Evolutionary conservation across 2,113 vertebrate genomes (phyloP).

Genomic region (Campylomormyrus numenius): DNA sequence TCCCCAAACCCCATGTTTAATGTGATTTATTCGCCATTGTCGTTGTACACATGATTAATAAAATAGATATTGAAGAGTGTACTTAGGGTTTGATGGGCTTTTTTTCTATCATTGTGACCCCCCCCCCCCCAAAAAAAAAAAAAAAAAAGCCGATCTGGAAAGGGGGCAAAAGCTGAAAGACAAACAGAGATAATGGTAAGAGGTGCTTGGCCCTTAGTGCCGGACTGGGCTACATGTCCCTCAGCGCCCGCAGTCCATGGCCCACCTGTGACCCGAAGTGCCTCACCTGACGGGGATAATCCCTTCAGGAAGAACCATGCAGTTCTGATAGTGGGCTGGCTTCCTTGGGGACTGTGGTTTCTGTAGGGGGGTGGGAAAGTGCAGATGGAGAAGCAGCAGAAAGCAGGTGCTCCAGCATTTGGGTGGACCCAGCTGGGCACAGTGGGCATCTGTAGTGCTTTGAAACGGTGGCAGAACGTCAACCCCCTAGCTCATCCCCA

Average conservation of each 20-base stretch:
- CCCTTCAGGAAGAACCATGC: constrained; percentile 47
- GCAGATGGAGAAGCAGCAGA: constrained; percentile 43
- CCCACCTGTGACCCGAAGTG: constrained; percentile 52
- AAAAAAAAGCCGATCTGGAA: constrained; percentile 40
- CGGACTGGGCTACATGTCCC: constrained; percentile 41
- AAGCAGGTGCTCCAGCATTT: constrained; percentile 56
- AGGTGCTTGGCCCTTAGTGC: constrained; percentile 65
- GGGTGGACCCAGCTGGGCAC: constrained; percentile 42
- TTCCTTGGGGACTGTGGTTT: constrained; percentile 40
- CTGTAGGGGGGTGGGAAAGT: neutral
- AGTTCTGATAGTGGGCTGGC: constrained; percentile 45
- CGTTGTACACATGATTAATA: constrained; percentile 56
- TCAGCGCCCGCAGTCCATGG: constrained; percentile 50
- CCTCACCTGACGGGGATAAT: constrained; percentile 57
- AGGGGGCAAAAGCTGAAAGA: constrained; percentile 24
- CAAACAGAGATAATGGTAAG: neutral
- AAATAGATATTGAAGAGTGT: constrained; percentile 60
- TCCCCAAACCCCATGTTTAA: constrained; percentile 53
- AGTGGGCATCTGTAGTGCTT: constrained; percentile 40
- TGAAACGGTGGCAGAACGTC: neutral
- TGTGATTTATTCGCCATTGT: constrained; percentile 36
- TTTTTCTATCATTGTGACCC: no score
- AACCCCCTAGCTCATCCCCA: neutral
- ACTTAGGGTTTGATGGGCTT: constrained; percentile 51
- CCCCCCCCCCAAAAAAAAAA: neutral